A percentile compares a stretch with the other conserved stretches of the same genome.
These are phyloP conservation scores for Halocaridina rubra DNA, from an alignment of 2,888 invertebrate genomes.

Conservation along the genomic window DNA sequence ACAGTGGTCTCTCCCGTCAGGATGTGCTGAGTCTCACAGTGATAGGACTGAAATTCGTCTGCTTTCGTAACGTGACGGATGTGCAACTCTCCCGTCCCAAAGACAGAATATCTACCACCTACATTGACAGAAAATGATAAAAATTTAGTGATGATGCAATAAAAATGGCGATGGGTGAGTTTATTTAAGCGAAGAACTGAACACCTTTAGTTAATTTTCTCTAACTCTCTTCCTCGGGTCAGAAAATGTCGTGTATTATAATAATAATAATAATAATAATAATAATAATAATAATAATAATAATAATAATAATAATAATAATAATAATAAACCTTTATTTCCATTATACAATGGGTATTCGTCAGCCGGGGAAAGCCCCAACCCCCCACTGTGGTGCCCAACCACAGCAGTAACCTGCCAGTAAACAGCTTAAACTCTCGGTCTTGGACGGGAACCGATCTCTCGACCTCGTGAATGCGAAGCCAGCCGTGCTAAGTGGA, in stretches of 20 bases:
- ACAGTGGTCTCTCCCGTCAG: conserved; percentile 68
- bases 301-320: background rate
- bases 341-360: background rate
- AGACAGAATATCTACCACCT: conserved; percentile 65
- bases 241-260: too few relatives aligned
- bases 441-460: background rate
- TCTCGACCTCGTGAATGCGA: background rate
- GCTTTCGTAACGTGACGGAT: conserved; percentile 67
- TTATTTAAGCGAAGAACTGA: too few relatives aligned
- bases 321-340: background rate
- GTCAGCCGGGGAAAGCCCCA: background rate
- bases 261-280: background rate
- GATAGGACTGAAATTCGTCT: conserved; percentile 67
- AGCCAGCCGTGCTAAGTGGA: too few relatives aligned
- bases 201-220: too few relatives aligned
- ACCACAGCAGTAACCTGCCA: too few relatives aligned
- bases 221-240: too few relatives aligned
- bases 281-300: background rate
- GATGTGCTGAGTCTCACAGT: conserved; percentile 68
- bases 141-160: too few relatives aligned
- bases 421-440: too few relatives aligned
- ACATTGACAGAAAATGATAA: background rate
- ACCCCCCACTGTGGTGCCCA: background rate
- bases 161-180: too few relatives aligned
- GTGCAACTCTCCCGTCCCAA: conserved; percentile 68